Evolutionary conservation across 2,888 invertebrate genomes (phyloP), one percentile per base, ranked within the genome.

Genomic region (Rhodophaea formosa): DNA sequence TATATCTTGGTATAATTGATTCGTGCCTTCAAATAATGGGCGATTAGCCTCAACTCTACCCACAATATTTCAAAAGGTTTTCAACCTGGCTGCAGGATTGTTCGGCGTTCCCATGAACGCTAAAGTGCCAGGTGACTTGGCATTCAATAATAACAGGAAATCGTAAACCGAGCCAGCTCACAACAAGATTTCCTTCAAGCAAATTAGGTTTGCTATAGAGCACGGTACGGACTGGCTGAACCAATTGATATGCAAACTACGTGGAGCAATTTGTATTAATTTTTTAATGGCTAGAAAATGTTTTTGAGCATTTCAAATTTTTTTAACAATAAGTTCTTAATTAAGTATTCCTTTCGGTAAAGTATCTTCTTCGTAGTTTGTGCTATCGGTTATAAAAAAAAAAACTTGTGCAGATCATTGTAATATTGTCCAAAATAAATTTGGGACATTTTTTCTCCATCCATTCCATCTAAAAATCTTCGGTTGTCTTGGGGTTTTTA

Each of bases 141-240:
- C 54, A 54, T 66, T 63, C 59, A 62, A 66, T 66, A 70, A 70
- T 66, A 69, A 67, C 69, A 70, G 70, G 70, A 71, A 71, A 67
- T 66, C 59, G 62, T 68, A 65, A 65, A 64, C 58, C 61, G 62
- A 46, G 53, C 60, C 59, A 56, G 60, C 57, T 58, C 62, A 59
- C 17, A 51, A 43, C 43, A 42, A 63, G 57, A 60, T 63, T 67
- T 62, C 62, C 64, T 64, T 60, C 57, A 29, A 59, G 64, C 55
- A 60, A 66, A 67, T 68, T 62, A 63, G 63, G 56, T 68, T 63
- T 53, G 61, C 61, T 60, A 65, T 62, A 59, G 12, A 45, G 49
- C 16, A 35, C 15, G 35, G 51, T 54, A 57, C 43, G 45, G 46
- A 43, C 42, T 56, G 49, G 17, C 32, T 30, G 51, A 10, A 12